Conservation (phyloP, 2,888 invertebrate genomes). For the Opisthograptis luteolata region DNA sequence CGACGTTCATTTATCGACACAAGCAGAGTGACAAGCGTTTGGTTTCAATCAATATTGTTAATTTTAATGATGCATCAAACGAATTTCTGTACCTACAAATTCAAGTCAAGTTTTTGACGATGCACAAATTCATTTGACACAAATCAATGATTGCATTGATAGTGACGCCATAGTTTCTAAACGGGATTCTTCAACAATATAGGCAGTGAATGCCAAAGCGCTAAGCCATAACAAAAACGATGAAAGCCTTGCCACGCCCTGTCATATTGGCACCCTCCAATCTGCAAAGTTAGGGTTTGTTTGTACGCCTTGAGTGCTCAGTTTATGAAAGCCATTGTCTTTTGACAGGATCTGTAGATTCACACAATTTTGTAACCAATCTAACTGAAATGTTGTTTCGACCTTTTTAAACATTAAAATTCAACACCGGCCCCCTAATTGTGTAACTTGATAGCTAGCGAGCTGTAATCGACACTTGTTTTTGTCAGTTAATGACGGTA, state of each 20-base stretch:
- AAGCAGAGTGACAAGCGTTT: too few species aligned
- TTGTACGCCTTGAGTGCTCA: background rate
- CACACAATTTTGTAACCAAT: background rate
- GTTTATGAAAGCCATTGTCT: background rate
- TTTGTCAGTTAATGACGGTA: too few species aligned
- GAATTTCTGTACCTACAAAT: too few species aligned
- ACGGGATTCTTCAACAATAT: background rate
- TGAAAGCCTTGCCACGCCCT: background rate
- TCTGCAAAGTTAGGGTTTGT: background rate
- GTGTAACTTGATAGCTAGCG: too few species aligned
- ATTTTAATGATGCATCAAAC: too few species aligned
- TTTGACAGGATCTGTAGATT: background rate
- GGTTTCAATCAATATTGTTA: too few species aligned
- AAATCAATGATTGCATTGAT: background rate
- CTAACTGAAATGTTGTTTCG: constrained; percentile 1
- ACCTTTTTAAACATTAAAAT: background rate
- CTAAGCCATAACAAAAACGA: background rate
- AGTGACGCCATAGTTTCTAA: background rate
- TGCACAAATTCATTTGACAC: too few species aligned
- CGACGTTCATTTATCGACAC: too few species aligned
- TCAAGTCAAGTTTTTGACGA: background rate
- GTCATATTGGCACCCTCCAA: constrained; percentile 7
- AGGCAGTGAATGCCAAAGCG: too few species aligned
- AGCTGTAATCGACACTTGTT: too few species aligned
- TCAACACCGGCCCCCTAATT: background rate